phyloP scores from a whole-genome alignment of 2,113 vertebrate genomes.

The Amphiprion ocellaris region DNA sequence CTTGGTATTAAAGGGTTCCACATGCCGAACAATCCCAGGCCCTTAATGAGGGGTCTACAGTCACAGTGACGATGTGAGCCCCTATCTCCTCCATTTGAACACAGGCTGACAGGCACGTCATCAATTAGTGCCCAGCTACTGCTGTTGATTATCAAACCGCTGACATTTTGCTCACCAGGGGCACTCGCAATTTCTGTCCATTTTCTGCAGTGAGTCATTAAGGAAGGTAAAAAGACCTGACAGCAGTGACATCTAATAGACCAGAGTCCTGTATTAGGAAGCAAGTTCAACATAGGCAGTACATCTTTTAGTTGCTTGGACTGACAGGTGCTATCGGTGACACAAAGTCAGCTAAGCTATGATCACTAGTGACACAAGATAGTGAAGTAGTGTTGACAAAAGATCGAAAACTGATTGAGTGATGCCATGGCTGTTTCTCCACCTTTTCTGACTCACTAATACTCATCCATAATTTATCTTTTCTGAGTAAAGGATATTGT shows the following conservation, averaged over 20 bases:
- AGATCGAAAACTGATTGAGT: no score
- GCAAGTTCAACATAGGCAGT: no score
- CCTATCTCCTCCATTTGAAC: not conserved
- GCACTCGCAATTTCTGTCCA: conserved; percentile 1
- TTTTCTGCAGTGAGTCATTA: not conserved
- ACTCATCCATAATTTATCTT: not conserved
- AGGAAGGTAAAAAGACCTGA: not conserved
- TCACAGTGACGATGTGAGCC: not conserved
- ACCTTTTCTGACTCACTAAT: no score
- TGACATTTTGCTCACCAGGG: conserved; percentile 3
- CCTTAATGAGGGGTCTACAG: not conserved
- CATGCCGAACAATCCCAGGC: not conserved
- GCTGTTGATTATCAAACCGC: conserved; percentile 26
- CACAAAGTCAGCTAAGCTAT: no score
- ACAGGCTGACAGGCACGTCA: not conserved
- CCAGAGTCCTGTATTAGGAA: no score
- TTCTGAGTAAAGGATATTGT: not conserved
- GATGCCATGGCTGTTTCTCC: no score
- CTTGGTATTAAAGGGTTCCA: conserved; percentile 30
- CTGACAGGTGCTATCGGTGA: no score
- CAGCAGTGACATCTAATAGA: not conserved
- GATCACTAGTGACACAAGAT: no score
- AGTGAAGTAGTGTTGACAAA: no score
- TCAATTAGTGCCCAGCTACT: not conserved
- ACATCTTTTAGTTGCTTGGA: no score